Evolutionary conservation across 2,113 vertebrate genomes (phyloP), one percentile per base, ranked within the genome.

Genomic region (Tetraodon nigroviridis): DNA sequence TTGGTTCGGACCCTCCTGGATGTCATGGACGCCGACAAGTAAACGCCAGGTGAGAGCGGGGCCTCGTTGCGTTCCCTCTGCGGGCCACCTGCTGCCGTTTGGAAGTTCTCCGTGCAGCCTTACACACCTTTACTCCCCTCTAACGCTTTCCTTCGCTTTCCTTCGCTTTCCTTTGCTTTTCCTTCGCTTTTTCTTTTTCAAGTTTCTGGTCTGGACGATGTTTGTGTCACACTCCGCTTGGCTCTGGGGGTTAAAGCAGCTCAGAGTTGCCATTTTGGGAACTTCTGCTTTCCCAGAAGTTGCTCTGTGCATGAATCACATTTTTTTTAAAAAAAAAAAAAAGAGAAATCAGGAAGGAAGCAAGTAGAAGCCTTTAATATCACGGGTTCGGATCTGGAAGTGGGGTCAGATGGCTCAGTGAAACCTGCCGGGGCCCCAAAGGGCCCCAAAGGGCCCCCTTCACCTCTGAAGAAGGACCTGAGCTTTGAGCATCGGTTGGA

Each of bases 261-360:
- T 12, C 32, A 11, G 32, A 11, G n/a, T 37, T 21, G 27, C 53
- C 61, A 67, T 55, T 77, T 58, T 45, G 15, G 18, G 20, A 40
- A 83, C 82, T 85, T 86, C 81, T 78, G 56, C 69, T 80, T 83
- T 77, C 80, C 55, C 61, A 56, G 48, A 68, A 37, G 32, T 37
- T 37, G 32, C 0, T 2, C 55, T 41, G 37, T 5, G 32, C 68
- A 64, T 78, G 67, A 76, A 73, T 83, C 53, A 83, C 71, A 27
- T 13, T 52, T 69, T 75, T n/a, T n/a, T n/a, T n/a, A n/a, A n/a
- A 68, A 32, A 57, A 62, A 65, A 51, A n/a, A 41, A 46, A 44
- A 58, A 78, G 75, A 79, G 86, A 84, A 67, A 64, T n/a, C 66
- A 15, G 27, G 11, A 5, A 42, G 45, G 67, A 56, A 27, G 29